Conservation (phyloP, 1,140 invertebrate species). For the Drosophila bifasciata region DNA sequence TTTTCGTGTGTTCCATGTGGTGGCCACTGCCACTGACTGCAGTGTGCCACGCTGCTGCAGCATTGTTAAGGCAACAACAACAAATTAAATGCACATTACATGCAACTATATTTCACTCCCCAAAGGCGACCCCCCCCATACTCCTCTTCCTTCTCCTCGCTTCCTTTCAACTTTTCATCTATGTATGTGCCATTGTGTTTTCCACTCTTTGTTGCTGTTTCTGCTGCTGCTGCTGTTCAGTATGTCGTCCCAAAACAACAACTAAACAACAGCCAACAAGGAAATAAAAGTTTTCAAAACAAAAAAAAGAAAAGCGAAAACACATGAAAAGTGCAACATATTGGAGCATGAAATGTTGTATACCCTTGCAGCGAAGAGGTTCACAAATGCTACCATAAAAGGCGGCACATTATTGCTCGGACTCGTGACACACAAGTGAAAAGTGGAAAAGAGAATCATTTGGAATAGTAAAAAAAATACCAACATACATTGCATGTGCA, state of each 20-base stretch:
- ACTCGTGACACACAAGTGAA: no score
- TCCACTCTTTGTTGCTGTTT: constrained; percentile 29
- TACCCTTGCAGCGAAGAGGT: no score
- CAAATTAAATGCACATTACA: constrained; percentile 75
- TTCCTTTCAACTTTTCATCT: constrained; percentile 24
- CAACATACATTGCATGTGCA: no score
- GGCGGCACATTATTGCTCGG: no score
- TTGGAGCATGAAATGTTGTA: no score
- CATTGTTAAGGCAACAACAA: constrained; percentile 44
- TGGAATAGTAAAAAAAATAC: no score
- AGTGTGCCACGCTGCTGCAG: constrained; percentile 4
- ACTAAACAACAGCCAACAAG: constrained; percentile 54
- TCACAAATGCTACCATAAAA: no score
- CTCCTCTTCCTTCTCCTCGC: not conserved
- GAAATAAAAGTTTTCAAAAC: constrained; percentile 68
- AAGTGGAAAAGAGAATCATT: no score
- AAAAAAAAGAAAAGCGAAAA: constrained; percentile 10
- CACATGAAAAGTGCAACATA: constrained; percentile 6
- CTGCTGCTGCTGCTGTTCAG: constrained; percentile 41
- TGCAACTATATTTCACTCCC: constrained; percentile 28
- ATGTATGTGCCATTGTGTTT: constrained; percentile 24
- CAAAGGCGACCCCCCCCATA: not conserved
- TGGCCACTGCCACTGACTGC: constrained; percentile 1
- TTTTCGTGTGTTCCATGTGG: constrained; percentile 23
- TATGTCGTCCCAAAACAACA: constrained; percentile 41